Conservation (phyloP, 2,888 invertebrate genomes). For the Perithous albicinctus region DNA sequence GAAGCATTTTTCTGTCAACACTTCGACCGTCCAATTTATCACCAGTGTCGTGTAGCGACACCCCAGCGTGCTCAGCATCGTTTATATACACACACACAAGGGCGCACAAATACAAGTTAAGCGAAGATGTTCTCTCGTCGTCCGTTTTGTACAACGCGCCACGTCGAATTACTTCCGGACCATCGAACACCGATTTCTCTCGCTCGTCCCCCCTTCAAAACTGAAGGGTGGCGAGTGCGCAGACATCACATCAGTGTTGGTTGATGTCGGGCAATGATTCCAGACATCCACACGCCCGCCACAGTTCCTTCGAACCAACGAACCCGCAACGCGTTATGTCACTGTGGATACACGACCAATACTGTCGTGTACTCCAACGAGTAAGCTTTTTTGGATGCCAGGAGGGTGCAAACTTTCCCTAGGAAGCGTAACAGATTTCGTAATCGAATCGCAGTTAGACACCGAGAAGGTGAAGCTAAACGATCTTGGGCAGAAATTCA, state of each 20-base stretch:
- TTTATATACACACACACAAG: not conserved
- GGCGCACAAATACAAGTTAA: slow-evolving; percentile 36
- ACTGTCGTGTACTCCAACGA: slow-evolving; percentile 16
- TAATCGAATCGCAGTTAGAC: slow-evolving; percentile 67
- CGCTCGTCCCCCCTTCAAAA: slow-evolving; percentile 57
- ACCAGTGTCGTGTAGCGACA: slow-evolving; percentile 68
- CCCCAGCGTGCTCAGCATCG: not conserved
- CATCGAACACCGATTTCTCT: slow-evolving; percentile 75
- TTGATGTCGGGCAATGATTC: slow-evolving; percentile 55
- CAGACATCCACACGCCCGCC: slow-evolving; percentile 6
- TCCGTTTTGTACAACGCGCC: slow-evolving; percentile 68
- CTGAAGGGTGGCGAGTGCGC: slow-evolving; percentile 61
- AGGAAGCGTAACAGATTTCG: slow-evolving; percentile 65
- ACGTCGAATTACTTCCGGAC: slow-evolving; percentile 79
- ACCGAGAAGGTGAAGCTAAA: slow-evolving; percentile 35
- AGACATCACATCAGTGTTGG: slow-evolving; percentile 48
- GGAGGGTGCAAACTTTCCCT: slow-evolving; percentile 36
- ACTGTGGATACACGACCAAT: not conserved
- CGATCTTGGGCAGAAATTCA: not conserved
- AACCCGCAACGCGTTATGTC: slow-evolving; percentile 56
- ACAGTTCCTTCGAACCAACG: slow-evolving; percentile 32
- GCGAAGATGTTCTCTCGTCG: slow-evolving; percentile 53
- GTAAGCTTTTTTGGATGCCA: slow-evolving; percentile 26
- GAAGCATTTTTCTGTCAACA: slow-evolving; percentile 40
- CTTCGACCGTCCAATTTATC: slow-evolving; percentile 64